Conservation (phyloP, 2,888 invertebrate species). For the Xanthorhoe designata region DNA sequence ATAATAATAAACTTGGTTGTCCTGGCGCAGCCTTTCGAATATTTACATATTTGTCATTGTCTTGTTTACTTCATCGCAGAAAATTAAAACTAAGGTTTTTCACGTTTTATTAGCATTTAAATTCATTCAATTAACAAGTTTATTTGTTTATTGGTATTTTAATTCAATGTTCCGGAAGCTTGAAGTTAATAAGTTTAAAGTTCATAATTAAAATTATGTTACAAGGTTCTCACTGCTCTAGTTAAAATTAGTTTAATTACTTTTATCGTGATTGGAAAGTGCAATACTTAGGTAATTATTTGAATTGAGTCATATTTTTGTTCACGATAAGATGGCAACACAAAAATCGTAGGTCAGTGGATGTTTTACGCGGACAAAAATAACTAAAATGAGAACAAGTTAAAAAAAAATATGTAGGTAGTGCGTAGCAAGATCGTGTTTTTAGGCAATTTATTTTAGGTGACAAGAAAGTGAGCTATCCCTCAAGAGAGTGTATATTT, state of each 20-base stretch:
- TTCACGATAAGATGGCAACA: neutral
- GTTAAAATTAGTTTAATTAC: neutral
- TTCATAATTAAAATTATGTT: neutral
- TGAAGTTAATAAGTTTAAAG: neutral
- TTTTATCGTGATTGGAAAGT: neutral
- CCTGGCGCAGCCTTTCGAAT: neutral
- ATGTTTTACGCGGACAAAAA: neutral
- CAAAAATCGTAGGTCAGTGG: neutral
- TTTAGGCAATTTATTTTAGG: too few species aligned
- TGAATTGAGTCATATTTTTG: neutral
- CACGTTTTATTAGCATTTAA: too few species aligned
- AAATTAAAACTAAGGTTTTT: too few species aligned
- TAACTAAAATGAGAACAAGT: neutral
- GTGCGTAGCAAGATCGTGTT: too few species aligned
- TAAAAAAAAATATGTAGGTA: too few species aligned
- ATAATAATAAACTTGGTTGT: neutral
- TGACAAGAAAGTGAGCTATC: too few species aligned
- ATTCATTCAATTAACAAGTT: too few species aligned
- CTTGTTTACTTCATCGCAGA: neutral
- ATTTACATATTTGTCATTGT: neutral
- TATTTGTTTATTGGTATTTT: neutral
- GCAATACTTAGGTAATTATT: neutral
- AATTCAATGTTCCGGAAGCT: neutral
- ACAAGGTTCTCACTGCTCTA: neutral
- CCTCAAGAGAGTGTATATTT: too few species aligned